These are phyloP conservation scores for Agrenia bidenticulata DNA, from an alignment of 2,888 invertebrate species.

Conservation along the genomic window DNA sequence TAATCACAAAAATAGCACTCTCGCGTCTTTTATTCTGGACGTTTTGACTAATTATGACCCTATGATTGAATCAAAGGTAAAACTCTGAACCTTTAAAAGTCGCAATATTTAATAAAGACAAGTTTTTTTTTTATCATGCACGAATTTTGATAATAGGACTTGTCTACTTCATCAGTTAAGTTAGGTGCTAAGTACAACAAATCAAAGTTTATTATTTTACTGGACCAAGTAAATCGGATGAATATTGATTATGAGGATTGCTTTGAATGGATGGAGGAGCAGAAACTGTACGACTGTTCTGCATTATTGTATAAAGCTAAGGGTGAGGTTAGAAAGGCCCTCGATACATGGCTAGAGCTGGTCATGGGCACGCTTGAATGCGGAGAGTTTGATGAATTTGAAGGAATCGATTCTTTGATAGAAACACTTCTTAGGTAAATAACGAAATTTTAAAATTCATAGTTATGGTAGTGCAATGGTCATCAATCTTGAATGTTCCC, in stretches of 20 bases:
- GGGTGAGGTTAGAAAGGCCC: conserved; percentile 57
- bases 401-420: conserved; percentile 57
- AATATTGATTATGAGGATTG: conserved; percentile 56
- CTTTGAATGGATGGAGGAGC: conserved; percentile 56
- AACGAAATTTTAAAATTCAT: not conserved
- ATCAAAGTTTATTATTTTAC: conserved; percentile 36
- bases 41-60: conserved; percentile 55
- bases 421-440: conserved; percentile 57
- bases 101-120: not conserved
- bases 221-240: conserved; percentile 38
- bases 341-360: conserved; percentile 58
- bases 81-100: too few species aligned
- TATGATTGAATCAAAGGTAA: conserved; percentile 53
- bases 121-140: not conserved
- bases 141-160: conserved; percentile 31
- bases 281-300: conserved; percentile 56
- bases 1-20: conserved; percentile 53
- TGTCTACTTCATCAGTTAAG: conserved; percentile 49
- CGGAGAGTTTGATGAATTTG: conserved; percentile 56
- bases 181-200: conserved; percentile 46
- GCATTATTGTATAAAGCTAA: conserved; percentile 57
- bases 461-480: too few species aligned
- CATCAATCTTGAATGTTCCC: too few species aligned
- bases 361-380: conserved; percentile 55
- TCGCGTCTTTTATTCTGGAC: conserved; percentile 56